Conservation (phyloP, 23 tunicate species). For the Phallusia fumigata region DNA sequence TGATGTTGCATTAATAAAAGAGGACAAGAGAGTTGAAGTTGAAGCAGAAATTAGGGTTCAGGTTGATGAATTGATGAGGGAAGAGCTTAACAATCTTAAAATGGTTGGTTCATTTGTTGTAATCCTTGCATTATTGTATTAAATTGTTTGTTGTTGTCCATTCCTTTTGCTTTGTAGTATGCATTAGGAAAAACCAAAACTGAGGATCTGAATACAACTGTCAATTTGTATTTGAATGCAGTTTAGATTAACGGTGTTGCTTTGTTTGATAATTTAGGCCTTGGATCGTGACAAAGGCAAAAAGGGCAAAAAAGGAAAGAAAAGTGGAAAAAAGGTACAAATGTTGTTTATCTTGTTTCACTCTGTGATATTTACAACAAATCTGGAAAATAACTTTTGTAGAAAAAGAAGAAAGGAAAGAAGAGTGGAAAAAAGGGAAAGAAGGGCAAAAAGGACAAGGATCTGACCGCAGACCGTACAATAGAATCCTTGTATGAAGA, state of each 20-base stretch:
- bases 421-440: constrained; percentile 98
- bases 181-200: no score
- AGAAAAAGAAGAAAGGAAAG: constrained; percentile 97
- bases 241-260: no score
- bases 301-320: constrained; percentile 97
- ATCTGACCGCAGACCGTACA: constrained; percentile 97
- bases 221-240: no score
- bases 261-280: no score
- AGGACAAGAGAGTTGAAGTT: constrained; percentile 94
- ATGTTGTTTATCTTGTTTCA: neutral
- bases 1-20: constrained; percentile 85
- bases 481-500: constrained; percentile 96
- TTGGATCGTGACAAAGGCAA: constrained; percentile 90
- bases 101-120: constrained; percentile 39
- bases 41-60: constrained; percentile 86
- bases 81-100: constrained; percentile 94
- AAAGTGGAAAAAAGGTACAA: constrained; percentile 83
- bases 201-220: no score
- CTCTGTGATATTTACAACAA: neutral
- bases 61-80: constrained; percentile 99
- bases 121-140: no score
- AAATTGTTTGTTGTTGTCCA: no score
- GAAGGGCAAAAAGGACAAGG: constrained; percentile 95
- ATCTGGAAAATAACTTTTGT: no score
- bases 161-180: no score